phyloP scores from a whole-genome alignment of 2,888 invertebrate species.

The Melieria crassipennis region DNA sequence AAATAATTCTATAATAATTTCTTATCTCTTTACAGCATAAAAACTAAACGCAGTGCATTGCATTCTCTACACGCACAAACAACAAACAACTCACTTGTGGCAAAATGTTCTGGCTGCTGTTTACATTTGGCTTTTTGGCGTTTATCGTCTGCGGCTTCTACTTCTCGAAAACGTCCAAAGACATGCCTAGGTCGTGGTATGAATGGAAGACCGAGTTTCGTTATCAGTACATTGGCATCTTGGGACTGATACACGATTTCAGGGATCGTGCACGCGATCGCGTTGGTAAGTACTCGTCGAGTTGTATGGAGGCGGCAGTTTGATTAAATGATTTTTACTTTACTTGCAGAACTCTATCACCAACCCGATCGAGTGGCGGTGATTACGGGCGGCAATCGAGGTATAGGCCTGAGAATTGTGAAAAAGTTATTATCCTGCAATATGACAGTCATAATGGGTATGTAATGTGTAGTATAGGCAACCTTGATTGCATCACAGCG shows the following conservation, averaged over 20 bases:
- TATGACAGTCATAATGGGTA: slow-evolving; percentile 80
- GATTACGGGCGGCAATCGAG: slow-evolving; percentile 87
- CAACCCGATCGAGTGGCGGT: slow-evolving; percentile 78
- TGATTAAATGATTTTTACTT: slow-evolving; percentile 22
- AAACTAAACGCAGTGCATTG: too few relatives aligned
- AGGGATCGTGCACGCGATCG: slow-evolving; percentile 53
- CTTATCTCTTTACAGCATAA: too few relatives aligned
- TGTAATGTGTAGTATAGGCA: slow-evolving; percentile 45
- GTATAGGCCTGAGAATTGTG: slow-evolving; percentile 83
- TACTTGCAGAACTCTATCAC: slow-evolving; percentile 70
- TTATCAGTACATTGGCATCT: slow-evolving; percentile 60
- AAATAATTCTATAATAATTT: too few relatives aligned
- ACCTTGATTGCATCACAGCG: background rate
- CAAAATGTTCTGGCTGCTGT: slow-evolving; percentile 45
- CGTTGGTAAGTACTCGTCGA: slow-evolving; percentile 56
- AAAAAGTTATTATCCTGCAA: slow-evolving; percentile 80
- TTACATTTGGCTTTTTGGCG: slow-evolving; percentile 45
- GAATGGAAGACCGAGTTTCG: slow-evolving; percentile 64
- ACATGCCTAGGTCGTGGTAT: slow-evolving; percentile 62
- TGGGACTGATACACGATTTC: slow-evolving; percentile 61
- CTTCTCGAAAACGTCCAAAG: slow-evolving; percentile 63
- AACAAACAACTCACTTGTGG: too few relatives aligned
- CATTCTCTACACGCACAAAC: too few relatives aligned
- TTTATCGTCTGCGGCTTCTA: slow-evolving; percentile 55
- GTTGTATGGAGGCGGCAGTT: background rate